Conservation (phyloP, 2,888 invertebrate genomes). For the Caenorhabditis afra region DNA sequence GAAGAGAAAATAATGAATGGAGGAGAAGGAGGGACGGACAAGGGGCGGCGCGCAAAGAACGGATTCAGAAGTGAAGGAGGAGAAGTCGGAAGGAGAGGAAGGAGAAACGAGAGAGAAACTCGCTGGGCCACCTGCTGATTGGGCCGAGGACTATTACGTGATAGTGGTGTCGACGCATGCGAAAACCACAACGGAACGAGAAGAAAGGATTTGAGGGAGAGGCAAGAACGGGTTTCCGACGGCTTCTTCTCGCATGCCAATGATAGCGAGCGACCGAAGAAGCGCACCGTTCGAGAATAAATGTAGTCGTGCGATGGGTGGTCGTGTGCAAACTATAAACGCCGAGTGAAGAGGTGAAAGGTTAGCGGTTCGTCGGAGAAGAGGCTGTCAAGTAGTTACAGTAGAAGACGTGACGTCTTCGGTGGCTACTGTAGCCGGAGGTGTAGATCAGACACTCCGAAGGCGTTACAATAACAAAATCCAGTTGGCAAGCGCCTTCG, state of each 20-base stretch:
- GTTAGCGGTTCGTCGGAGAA: no score
- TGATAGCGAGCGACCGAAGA: slow-evolving; percentile 23
- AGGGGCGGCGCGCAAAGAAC: slow-evolving; percentile 1
- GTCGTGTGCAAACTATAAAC: no score
- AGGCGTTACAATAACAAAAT: no score
- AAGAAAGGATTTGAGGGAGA: slow-evolving; percentile 15
- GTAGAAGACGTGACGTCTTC: no score
- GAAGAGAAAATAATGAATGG: background rate
- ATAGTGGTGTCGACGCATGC: slow-evolving; percentile 55
- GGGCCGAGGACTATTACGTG: slow-evolving; percentile 46
- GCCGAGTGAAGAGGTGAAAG: no score
- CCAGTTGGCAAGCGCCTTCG: no score
- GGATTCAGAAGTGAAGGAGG: slow-evolving; percentile 19
- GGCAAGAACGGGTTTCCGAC: slow-evolving; percentile 35
- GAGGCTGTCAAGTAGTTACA: no score
- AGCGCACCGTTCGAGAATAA: slow-evolving; percentile 30
- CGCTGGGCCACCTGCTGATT: slow-evolving; percentile 47
- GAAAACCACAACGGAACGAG: slow-evolving; percentile 51
- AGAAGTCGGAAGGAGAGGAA: slow-evolving; percentile 17
- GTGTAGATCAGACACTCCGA: no score
- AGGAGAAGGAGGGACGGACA: background rate
- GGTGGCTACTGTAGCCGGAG: no score
- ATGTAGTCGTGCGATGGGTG: no score
- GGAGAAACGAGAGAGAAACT: slow-evolving; percentile 12
- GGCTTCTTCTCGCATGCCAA: slow-evolving; percentile 22